A percentile compares a stretch with the other conserved stretches of the same genome.
phyloP scores from a whole-genome alignment of 2,113 vertebrate genomes.

The Anthoscopus minutus region DNA sequence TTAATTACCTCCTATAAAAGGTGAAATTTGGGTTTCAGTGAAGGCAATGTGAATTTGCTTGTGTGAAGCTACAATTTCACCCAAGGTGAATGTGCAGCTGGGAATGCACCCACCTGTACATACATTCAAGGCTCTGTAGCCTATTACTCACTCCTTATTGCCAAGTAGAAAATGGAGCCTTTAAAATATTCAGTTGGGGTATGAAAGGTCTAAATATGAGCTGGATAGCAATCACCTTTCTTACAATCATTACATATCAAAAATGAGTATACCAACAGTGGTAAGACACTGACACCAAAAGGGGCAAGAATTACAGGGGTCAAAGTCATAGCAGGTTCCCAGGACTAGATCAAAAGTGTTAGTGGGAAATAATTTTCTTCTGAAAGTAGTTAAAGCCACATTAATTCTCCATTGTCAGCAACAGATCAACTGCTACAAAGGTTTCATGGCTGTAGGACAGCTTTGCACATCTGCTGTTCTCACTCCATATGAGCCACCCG shows the following conservation, averaged over 20 bases:
- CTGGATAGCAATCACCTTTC: neutral
- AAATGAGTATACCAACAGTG: neutral
- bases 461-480: neutral
- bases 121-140: neutral
- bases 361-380: neutral
- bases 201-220: neutral
- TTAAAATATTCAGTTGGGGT: neutral
- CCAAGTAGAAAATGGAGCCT: neutral
- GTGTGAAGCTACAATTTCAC: neutral
- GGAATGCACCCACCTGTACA: neutral
- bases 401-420: neutral
- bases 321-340: neutral
- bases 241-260: neutral
- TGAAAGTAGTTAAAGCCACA: neutral
- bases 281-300: neutral
- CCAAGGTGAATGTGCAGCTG: neutral
- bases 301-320: neutral
- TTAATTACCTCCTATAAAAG: neutral
- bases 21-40: neutral
- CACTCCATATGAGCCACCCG: neutral
- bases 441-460: neutral
- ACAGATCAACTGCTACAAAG: neutral
- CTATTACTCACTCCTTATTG: neutral
- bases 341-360: neutral
- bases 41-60: neutral